Evolutionary conservation across 2,113 vertebrate genomes (phyloP).

Genomic region (Xerus inauris): DNA sequence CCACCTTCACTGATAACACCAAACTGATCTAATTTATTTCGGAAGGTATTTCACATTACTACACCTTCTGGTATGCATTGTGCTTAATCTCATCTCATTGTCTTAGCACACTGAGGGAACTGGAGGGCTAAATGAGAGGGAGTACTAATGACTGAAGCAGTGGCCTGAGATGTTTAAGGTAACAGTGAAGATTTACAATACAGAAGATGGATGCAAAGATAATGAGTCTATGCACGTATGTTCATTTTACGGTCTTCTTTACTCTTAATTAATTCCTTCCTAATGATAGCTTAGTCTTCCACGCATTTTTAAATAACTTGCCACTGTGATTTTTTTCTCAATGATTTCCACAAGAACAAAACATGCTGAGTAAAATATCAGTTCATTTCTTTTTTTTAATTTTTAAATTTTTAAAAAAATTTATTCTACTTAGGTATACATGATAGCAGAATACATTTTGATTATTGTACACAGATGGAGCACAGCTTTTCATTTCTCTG

Average conservation of each 20-base stretch:
- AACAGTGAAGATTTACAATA: background rate
- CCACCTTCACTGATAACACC: background rate
- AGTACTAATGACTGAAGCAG: background rate
- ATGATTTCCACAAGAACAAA: constrained; percentile 27
- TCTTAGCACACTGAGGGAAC: background rate
- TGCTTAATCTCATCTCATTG: background rate
- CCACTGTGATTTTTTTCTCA: background rate
- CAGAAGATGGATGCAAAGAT: background rate
- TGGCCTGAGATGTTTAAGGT: background rate
- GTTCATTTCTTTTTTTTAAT: constrained; percentile 44
- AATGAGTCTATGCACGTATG: background rate
- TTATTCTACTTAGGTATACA: too few species aligned
- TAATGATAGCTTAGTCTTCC: background rate
- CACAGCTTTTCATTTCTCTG: too few species aligned
- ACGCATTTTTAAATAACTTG: constrained; percentile 55
- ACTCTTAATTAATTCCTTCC: constrained; percentile 44
- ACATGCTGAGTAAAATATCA: background rate
- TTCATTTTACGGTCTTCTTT: background rate
- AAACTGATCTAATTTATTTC: constrained; percentile 42
- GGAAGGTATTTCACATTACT: constrained; percentile 33
- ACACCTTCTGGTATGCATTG: background rate
- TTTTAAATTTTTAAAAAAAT: too few species aligned
- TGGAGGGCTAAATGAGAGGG: background rate
- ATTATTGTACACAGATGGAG: too few species aligned
- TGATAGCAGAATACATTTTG: too few species aligned